Evolutionary conservation across 2,888 invertebrate species (phyloP).

Genomic region (Hirtodrosophila trivittata): DNA sequence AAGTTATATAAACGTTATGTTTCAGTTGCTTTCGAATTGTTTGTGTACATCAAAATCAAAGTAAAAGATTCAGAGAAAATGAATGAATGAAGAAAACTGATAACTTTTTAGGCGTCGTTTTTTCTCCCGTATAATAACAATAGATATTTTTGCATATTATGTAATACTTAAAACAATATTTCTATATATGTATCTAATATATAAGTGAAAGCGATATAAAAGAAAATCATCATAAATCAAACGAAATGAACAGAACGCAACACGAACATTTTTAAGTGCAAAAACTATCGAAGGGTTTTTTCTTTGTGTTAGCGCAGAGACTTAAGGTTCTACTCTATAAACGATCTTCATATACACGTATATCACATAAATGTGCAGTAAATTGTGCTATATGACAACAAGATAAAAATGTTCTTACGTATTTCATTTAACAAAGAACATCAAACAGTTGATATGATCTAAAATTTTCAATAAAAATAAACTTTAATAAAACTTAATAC

Average conservation of each 20-base stretch:
- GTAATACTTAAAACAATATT: conserved; percentile 64
- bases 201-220: conserved; percentile 47
- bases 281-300: conserved; percentile 43
- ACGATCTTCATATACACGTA: conserved; percentile 51
- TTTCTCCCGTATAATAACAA: conserved; percentile 68
- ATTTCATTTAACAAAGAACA: conserved; percentile 44
- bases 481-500: conserved; percentile 60
- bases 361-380: conserved; percentile 61
- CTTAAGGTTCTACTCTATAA: conserved; percentile 9
- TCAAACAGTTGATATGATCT: conserved; percentile 66
- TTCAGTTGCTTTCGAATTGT: conserved; percentile 52
- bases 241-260: conserved; percentile 9
- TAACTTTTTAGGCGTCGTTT: conserved; percentile 68
- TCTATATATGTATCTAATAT: conserved; percentile 65
- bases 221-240: conserved; percentile 25
- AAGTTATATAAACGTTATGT: conserved; percentile 43
- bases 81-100: conserved; percentile 43
- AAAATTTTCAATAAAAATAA: conserved; percentile 76
- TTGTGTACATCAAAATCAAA: conserved; percentile 21
- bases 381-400: conserved; percentile 57
- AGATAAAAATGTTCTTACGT: conserved; percentile 45
- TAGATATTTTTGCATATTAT: conserved; percentile 77
- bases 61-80: conserved; percentile 21
- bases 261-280: conserved; percentile 62
- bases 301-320: conserved; percentile 44